A percentile compares a stretch with the other conserved stretches of the same genome.
Conservation (phyloP, 2,797 vertebrate species). For the Chaetodon trifasciatus region DNA sequence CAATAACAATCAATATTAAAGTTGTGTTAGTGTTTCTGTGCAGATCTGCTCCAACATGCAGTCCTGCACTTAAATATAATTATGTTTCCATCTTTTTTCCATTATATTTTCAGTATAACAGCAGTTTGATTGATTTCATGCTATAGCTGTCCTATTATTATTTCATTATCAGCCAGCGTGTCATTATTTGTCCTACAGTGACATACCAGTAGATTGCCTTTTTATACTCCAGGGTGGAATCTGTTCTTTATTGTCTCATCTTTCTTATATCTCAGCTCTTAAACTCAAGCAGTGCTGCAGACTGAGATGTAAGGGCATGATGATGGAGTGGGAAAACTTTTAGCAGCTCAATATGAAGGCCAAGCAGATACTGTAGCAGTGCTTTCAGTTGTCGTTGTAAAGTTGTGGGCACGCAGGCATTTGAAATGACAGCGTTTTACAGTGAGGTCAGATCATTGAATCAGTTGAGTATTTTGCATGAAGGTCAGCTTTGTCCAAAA, state of each 20-base stretch:
- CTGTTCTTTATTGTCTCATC: background rate
- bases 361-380: too few species aligned
- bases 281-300: background rate
- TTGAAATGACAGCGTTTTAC: too few species aligned
- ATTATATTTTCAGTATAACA: background rate
- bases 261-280: background rate
- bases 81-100: background rate
- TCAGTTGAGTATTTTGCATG: too few species aligned
- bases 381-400: too few species aligned
- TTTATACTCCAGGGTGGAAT: background rate
- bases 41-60: background rate
- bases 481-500: background rate
- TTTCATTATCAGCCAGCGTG: background rate
- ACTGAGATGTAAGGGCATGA: too few species aligned
- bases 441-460: too few species aligned
- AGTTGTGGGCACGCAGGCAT: too few species aligned
- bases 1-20: background rate
- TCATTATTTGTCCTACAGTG: conserved; percentile 10
- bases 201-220: conserved; percentile 7
- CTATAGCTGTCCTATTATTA: background rate
- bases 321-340: background rate
- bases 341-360: background rate
- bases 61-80: background rate
- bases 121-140: background rate
- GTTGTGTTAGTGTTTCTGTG: background rate